These are phyloP conservation scores for Mya arenaria DNA, from an alignment of 1,140 invertebrate genomes.

Conservation along the genomic window DNA sequence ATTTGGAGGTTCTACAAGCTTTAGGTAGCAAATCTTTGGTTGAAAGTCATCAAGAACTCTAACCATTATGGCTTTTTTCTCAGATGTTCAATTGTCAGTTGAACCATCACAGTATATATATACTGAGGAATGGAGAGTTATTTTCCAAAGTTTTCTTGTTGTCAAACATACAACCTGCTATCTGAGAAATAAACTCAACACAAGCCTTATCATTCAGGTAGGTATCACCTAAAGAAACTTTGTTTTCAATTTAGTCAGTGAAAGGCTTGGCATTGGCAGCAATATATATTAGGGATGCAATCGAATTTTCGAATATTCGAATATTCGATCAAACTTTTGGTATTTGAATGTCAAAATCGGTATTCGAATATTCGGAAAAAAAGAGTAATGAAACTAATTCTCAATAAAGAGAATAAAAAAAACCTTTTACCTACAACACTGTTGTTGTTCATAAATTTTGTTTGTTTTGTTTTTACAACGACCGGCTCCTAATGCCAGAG, in stretches of 20 bases:
- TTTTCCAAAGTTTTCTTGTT: not conserved
- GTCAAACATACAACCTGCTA: not conserved
- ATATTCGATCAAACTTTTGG: too few relatives aligned
- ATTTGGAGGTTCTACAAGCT: slow-evolving; percentile 3
- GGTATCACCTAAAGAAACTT: not conserved
- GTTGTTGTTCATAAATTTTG: too few relatives aligned
- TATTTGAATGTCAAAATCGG: too few relatives aligned
- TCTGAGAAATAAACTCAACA: not conserved
- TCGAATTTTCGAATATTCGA: too few relatives aligned
- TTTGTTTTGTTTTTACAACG: too few relatives aligned
- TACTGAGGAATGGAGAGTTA: slow-evolving; percentile 1
- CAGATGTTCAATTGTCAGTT: not conserved
- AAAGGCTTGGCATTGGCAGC: not conserved
- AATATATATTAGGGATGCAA: too few relatives aligned
- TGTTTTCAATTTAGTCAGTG: not conserved
- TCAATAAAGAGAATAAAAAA: too few relatives aligned
- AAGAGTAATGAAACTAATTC: too few relatives aligned
- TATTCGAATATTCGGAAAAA: too few relatives aligned
- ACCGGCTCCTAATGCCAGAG: too few relatives aligned
- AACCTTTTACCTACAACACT: too few relatives aligned
- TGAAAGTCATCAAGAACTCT: slow-evolving; percentile 11
- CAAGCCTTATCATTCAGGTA: not conserved
- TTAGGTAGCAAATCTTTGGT: not conserved
- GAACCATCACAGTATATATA: slow-evolving; percentile 11
- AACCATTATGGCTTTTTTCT: not conserved